Percentiles rank a stretch among this genome's conserved stretches.
Conservation (phyloP, 2,888 invertebrate genomes). For the Drosophila putrida region DNA sequence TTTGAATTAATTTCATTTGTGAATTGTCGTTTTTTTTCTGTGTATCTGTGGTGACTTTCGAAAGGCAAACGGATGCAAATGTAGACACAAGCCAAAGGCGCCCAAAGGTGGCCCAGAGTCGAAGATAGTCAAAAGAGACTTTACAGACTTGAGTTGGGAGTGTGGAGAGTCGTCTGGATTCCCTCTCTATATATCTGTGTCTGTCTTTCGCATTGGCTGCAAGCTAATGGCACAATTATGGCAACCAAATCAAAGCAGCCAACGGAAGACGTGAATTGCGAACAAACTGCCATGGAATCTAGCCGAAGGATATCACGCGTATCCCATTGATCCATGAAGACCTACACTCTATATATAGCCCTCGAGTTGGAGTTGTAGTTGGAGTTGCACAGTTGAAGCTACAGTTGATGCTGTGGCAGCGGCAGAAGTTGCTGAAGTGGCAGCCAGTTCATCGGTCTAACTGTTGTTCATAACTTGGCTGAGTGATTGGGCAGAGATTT, state of each 20-base stretch:
- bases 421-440: slow-evolving; percentile 21
- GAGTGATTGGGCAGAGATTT: slow-evolving; percentile 71
- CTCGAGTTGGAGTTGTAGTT: slow-evolving; percentile 31
- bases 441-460: slow-evolving; percentile 60
- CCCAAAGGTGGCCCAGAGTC: slow-evolving; percentile 44
- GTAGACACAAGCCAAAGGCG: slow-evolving; percentile 76
- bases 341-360: slow-evolving; percentile 65
- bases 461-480: slow-evolving; percentile 80
- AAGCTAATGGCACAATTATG: slow-evolving; percentile 79
- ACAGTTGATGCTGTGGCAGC: slow-evolving; percentile 16
- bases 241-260: slow-evolving; percentile 72
- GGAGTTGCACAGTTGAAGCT: slow-evolving; percentile 16
- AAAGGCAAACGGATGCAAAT: slow-evolving; percentile 76
- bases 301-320: slow-evolving; percentile 86
- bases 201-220: slow-evolving; percentile 38
- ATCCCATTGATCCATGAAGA: slow-evolving; percentile 85
- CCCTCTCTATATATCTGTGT: slow-evolving; percentile 20
- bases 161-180: slow-evolving; percentile 2
- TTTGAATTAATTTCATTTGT: too few species aligned
- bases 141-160: background rate
- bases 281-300: slow-evolving; percentile 65
- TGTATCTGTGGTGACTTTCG: slow-evolving; percentile 61
- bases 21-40: too few species aligned
- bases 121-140: background rate
- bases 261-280: slow-evolving; percentile 77